These are phyloP conservation scores for Sebastes alutus DNA, from an alignment of 2,797 vertebrate genomes.

Conservation along the genomic window DNA sequence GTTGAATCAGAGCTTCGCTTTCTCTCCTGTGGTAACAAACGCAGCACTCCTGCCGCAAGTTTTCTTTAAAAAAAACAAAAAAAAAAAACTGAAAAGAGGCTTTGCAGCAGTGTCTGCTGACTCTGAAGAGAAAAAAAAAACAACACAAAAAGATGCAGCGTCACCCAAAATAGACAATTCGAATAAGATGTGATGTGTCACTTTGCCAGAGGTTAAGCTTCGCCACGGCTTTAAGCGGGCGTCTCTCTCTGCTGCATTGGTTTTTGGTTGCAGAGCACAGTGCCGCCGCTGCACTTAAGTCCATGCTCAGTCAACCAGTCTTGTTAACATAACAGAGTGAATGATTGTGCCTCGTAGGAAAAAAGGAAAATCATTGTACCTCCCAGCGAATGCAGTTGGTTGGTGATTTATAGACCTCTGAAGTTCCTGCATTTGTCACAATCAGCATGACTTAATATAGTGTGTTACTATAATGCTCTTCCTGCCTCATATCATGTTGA, in stretches of 20 bases:
- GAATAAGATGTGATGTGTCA: conserved; percentile 66
- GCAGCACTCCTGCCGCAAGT: conserved; percentile 37
- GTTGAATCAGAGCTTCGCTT: conserved; percentile 51
- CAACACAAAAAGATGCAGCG: conserved; percentile 40
- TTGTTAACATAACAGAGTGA: conserved; percentile 74
- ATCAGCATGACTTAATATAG: conserved; percentile 63
- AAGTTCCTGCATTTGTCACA: conserved; percentile 69
- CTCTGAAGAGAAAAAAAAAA: background rate
- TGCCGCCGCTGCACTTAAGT: conserved; percentile 61
- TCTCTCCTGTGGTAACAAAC: conserved; percentile 61
- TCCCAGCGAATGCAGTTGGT: conserved; percentile 56
- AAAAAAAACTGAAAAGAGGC: conserved; percentile 40
- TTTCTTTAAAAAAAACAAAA: background rate
- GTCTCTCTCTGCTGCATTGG: conserved; percentile 41
- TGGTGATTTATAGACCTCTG: conserved; percentile 69
- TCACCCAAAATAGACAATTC: conserved; percentile 64
- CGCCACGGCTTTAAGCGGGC: conserved; percentile 33
- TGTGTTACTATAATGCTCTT: conserved; percentile 33
- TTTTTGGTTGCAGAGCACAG: conserved; percentile 29
- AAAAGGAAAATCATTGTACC: conserved; percentile 62
- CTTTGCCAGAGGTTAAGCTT: conserved; percentile 68
- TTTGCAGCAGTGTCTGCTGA: background rate
- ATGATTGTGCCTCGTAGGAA: conserved; percentile 61
- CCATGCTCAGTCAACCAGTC: conserved; percentile 63
- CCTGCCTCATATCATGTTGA: conserved; percentile 48